Evolutionary conservation across 2,113 vertebrate genomes (phyloP).

Genomic region (Periophthalmus modestus): DNA sequence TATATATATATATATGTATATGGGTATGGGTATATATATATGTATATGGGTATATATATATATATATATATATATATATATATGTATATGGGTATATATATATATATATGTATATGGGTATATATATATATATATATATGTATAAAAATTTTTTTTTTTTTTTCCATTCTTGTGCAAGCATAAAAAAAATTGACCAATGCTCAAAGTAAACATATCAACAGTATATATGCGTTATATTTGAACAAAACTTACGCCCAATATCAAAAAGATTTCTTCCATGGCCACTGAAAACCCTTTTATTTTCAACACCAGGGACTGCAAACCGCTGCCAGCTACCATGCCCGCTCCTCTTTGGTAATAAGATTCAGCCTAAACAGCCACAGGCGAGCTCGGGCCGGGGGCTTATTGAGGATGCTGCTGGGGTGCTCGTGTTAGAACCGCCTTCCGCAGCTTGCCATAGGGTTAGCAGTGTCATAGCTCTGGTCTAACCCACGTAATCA

Average conservation of each 20-base stretch:
- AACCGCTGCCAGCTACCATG: conserved; percentile 53
- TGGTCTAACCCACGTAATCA: conserved; percentile 51
- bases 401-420: conserved; percentile 5
- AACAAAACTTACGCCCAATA: conserved; percentile 3
- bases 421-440: conserved; percentile 35
- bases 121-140: too few species aligned
- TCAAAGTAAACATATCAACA: too few species aligned
- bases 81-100: too few species aligned
- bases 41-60: too few species aligned
- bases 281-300: conserved; percentile 36
- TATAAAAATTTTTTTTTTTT: too few species aligned
- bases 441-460: conserved; percentile 28
- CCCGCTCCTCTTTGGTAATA: conserved; percentile 52
- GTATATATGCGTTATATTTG: too few species aligned
- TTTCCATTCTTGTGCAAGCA: too few species aligned
- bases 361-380: conserved; percentile 54
- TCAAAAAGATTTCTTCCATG: conserved; percentile 18
- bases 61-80: too few species aligned
- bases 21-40: too few species aligned
- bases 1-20: too few species aligned
- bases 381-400: conserved; percentile 32
- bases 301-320: conserved; percentile 47
- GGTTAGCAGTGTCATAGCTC: conserved; percentile 31
- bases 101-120: too few species aligned
- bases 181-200: too few species aligned